Evolutionary conservation across 2,113 vertebrate genomes (phyloP).

Genomic region (Dicaeum eximium): DNA sequence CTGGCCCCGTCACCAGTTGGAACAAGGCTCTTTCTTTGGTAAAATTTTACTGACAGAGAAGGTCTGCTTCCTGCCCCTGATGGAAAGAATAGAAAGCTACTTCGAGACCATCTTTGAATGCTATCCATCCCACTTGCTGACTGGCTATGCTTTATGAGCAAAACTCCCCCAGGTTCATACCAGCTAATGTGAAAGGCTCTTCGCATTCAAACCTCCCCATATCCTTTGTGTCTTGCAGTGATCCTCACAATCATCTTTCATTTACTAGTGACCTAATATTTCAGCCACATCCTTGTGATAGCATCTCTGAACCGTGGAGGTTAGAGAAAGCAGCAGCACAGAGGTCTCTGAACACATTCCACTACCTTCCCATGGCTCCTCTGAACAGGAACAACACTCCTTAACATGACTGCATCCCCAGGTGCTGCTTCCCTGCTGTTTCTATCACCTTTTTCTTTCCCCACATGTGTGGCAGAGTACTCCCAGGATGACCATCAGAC

Average conservation of each 20-base stretch:
- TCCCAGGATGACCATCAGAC: neutral
- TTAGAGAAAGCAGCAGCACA: neutral
- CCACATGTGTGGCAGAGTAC: accelerated
- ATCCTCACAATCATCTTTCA: neutral
- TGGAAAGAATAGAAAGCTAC: neutral
- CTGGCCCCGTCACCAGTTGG: neutral
- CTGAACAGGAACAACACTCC: neutral
- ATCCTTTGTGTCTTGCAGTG: neutral
- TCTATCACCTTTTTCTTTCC: neutral
- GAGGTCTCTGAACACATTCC: neutral
- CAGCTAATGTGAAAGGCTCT: neutral
- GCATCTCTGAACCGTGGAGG: neutral
- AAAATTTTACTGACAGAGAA: neutral
- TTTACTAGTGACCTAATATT: neutral
- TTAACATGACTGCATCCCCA: neutral
- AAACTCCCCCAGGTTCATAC: no score
- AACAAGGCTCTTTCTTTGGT: neutral
- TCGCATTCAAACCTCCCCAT: accelerated
- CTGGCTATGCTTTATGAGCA: neutral
- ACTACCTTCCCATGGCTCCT: neutral
- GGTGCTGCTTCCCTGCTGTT: neutral
- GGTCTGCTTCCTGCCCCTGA: neutral
- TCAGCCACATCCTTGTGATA: neutral
- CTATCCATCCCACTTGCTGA: neutral
- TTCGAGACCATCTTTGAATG: neutral